Base-by-base conservation (phyloP, 1,140 invertebrate genomes). In the Drosophila persimilis region DNA sequence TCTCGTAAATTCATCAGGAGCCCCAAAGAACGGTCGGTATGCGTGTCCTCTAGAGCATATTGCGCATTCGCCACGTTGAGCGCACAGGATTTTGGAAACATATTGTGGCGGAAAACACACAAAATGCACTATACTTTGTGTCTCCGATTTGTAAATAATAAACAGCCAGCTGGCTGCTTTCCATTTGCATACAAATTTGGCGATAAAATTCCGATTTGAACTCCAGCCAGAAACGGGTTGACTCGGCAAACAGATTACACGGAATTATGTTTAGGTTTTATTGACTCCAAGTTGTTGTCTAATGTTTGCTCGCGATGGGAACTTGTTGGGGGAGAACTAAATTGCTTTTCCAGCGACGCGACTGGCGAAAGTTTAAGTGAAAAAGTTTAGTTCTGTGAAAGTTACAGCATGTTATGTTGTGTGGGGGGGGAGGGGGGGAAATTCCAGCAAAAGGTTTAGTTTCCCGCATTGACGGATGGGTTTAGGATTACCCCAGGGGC, bases 31-130 rank as follows among this genome's bases (percentile, higher is more conserved):
- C 51, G 43, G 44, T 61, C 66, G 75, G 35, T 53, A 81, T 88
- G 81, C 62, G 35, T 13, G 1, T 13, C n/a, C 51, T 41, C 11
- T 78, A 88, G 77, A 72, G 74, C 74, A 69, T 74, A 86, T 88
- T 80, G 75, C 62, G 83, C 61, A 86, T 88, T 79, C 83, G 83
- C 76, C 78, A 86, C 83, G 83, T 86, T 61, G 71, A 52, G 62
- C 78, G 66, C 43, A 29, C 56, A 62, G 66, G 77, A 84, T 89
- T 63, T 52, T 57, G 74, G 48, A 50, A 86, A 88, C 83, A 86
- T 86, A 86, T 86, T 86, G 83, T 73, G 66, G 78, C 70, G 66
- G 67, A 72, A 69, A 78, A 65, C 70, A 62, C 72, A 53, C 66
- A 55, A 70, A 76, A 54, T 11, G 1, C 17, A 17, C 17, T 17